Evolutionary conservation across 2,113 vertebrate species (phyloP).

Genomic region (Phasianus colchicus): DNA sequence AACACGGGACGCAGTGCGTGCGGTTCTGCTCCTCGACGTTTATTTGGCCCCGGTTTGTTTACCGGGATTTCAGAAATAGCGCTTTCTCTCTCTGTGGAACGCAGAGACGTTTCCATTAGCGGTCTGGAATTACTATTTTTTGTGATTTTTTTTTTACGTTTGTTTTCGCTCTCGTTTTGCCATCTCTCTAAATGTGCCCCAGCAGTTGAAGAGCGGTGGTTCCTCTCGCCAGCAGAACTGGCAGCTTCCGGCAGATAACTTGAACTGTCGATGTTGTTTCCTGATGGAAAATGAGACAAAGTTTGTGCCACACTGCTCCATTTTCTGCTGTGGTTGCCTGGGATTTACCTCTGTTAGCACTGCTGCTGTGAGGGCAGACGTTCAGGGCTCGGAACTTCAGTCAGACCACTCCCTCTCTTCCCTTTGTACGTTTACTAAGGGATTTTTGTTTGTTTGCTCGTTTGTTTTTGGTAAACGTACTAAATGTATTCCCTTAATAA

Average conservation of each 20-base stretch:
- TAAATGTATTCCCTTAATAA: background rate
- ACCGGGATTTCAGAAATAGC: background rate
- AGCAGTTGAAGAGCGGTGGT: background rate
- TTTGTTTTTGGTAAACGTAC: too few relatives aligned
- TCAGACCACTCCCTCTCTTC: background rate
- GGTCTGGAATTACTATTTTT: background rate
- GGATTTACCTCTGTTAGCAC: background rate
- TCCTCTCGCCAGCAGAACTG: background rate
- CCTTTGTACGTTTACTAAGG: background rate
- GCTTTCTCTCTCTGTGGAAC: background rate
- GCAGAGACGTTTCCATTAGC: background rate
- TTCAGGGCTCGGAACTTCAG: background rate
- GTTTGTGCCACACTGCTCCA: background rate
- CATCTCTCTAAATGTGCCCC: background rate
- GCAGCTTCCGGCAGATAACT: constrained; percentile 21
- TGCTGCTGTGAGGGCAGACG: background rate
- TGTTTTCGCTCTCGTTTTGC: rapidly evolving
- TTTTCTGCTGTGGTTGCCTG: background rate
- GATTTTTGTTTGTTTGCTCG: too few relatives aligned
- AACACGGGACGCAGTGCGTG: rapidly evolving
- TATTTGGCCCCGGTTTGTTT: background rate
- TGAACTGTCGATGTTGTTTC: background rate
- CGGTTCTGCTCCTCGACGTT: background rate
- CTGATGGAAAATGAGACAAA: constrained; percentile 1
- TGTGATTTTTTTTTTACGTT: background rate